Percentiles rank a stretch among this genome's conserved stretches.
Conservation (phyloP, 2,797 vertebrate species). For the Melanotaenia parkinsoni region DNA sequence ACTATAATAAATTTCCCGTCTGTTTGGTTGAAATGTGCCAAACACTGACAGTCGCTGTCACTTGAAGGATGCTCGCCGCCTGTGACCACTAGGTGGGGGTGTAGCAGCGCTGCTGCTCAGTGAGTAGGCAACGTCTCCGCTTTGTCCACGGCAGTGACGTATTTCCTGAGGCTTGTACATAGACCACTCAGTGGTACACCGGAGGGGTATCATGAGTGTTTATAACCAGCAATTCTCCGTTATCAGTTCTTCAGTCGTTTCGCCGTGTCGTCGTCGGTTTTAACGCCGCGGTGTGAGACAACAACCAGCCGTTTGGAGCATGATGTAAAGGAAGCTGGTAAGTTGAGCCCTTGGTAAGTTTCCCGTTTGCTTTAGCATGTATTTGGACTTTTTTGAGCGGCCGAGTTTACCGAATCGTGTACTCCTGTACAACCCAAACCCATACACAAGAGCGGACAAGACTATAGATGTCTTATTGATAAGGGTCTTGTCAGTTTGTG, state of each 20-base stretch:
- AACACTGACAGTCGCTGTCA: neutral
- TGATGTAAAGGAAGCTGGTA: constrained; percentile 75
- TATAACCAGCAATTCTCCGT: constrained; percentile 69
- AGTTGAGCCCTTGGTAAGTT: constrained; percentile 74
- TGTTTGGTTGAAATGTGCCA: constrained; percentile 9
- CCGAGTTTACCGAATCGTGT: constrained; percentile 42
- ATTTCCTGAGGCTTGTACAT: constrained; percentile 84
- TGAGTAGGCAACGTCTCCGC: constrained; percentile 61
- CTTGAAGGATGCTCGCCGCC: neutral
- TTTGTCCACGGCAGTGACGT: constrained; percentile 79
- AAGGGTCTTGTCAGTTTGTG: constrained; percentile 37
- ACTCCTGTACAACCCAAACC: constrained; percentile 19
- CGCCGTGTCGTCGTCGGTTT: constrained; percentile 52
- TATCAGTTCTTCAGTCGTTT: constrained; percentile 49
- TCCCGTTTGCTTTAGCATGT: constrained; percentile 45
- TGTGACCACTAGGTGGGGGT: constrained; percentile 68
- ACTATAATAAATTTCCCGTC: constrained; percentile 23
- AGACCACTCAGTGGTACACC: constrained; percentile 75
- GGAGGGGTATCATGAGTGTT: constrained; percentile 80
- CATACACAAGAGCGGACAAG: neutral
- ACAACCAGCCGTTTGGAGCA: constrained; percentile 52
- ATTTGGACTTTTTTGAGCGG: constrained; percentile 58
- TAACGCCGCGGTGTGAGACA: constrained; percentile 58
- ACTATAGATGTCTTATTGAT: constrained; percentile 21
- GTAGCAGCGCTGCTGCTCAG: constrained; percentile 44